These are phyloP conservation scores for Nematostella vectensis DNA, from an alignment of 92 coral and sea anemone genomes.

Conservation along the genomic window DNA sequence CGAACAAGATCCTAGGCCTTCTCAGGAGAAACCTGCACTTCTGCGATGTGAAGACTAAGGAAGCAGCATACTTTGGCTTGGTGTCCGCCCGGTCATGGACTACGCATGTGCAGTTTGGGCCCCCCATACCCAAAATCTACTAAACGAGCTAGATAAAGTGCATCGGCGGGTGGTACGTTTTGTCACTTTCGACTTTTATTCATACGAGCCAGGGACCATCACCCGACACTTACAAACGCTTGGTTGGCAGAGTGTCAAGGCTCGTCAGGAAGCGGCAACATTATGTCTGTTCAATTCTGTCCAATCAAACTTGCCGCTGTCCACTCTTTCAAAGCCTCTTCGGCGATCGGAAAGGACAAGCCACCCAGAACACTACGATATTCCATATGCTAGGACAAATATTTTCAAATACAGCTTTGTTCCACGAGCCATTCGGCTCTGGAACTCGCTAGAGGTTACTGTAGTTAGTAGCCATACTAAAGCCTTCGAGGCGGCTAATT, in stretches of 20 bases:
- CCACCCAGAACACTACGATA: background rate
- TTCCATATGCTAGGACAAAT: background rate
- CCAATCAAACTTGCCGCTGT: conserved; percentile 9
- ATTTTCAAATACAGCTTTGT: background rate
- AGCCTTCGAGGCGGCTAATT: background rate
- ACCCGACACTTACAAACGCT: background rate
- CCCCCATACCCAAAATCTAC: conserved; percentile 2
- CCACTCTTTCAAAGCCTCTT: conserved; percentile 4
- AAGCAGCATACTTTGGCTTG: conserved; percentile 11
- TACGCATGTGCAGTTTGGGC: conserved; percentile 12
- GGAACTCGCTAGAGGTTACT: background rate
- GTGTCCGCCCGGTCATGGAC: conserved; percentile 7
- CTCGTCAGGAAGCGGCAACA: background rate
- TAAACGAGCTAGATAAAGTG: conserved; percentile 3
- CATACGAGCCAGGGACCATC: background rate
- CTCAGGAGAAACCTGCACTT: conserved; percentile 5
- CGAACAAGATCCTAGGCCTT: conserved; percentile 9
- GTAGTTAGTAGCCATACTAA: no score
- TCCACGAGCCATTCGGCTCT: background rate
- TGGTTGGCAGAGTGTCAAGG: background rate
- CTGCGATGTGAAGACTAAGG: conserved; percentile 6
- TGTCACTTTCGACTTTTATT: background rate
- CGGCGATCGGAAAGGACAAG: background rate
- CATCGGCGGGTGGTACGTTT: conserved; percentile 4
- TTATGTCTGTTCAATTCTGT: conserved; percentile 3